Evolutionary conservation across 1,140 invertebrate genomes (phyloP).

Genomic region (Calliopsis andreniformis): DNA sequence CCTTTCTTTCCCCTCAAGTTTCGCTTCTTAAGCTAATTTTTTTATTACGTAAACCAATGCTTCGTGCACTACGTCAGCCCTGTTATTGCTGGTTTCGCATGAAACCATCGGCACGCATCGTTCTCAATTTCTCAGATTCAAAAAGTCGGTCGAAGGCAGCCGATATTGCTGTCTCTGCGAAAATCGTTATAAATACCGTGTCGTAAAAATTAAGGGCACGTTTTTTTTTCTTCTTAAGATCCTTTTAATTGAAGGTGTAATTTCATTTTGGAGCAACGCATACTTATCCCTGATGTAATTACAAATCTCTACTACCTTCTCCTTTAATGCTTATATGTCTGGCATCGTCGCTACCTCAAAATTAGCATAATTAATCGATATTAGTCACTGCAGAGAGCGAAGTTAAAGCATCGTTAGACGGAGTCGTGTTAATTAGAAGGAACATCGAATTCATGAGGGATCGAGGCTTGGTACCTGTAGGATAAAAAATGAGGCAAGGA

Average conservation of each 20-base stretch:
- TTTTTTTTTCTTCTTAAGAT: not conserved
- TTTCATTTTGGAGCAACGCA: not conserved
- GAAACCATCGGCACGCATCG: not conserved
- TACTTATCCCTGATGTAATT: too few relatives aligned
- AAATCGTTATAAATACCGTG: not conserved
- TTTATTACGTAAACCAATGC: conserved; percentile 9
- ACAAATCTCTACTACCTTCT: too few relatives aligned
- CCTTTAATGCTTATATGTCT: not conserved
- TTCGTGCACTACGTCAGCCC: not conserved
- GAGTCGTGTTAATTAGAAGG: not conserved
- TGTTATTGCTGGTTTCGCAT: not conserved
- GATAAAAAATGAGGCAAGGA: not conserved
- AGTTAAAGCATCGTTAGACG: not conserved
- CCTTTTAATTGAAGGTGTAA: not conserved
- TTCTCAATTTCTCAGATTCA: not conserved
- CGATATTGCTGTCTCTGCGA: not conserved
- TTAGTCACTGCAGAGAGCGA: too few relatives aligned
- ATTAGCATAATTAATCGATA: not conserved
- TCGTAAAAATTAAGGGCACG: too few relatives aligned
- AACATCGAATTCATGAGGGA: conserved; percentile 5
- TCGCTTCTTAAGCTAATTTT: conserved; percentile 23
- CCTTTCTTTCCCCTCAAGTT: conserved; percentile 3
- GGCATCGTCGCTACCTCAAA: not conserved
- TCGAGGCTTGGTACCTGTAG: too few relatives aligned
- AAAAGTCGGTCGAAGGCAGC: not conserved